These are phyloP conservation scores for Lingula anatina DNA, from an alignment of 2,888 invertebrate species.

Conservation along the genomic window DNA sequence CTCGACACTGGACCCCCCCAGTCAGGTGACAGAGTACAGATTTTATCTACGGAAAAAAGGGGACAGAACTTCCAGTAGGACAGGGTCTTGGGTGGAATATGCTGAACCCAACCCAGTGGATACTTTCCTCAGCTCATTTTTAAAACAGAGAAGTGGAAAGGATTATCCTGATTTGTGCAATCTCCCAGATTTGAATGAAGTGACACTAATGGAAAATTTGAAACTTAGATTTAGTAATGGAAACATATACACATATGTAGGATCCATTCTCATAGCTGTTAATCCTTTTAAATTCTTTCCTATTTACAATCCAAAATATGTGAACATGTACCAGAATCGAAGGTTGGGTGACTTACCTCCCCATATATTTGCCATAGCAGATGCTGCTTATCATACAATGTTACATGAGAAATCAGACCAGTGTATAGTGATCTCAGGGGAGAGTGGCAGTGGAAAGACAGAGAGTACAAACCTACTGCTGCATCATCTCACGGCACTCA, in stretches of 20 bases:
- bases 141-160: constrained; percentile 78
- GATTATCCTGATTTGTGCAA: constrained; percentile 95
- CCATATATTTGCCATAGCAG: constrained; percentile 94
- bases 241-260: constrained; percentile 94
- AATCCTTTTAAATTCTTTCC: constrained; percentile 88
- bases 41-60: constrained; percentile 85
- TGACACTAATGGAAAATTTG: constrained; percentile 85
- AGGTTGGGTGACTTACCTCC: constrained; percentile 87
- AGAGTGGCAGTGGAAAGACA: constrained; percentile 93
- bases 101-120: constrained; percentile 56
- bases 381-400: constrained; percentile 92
- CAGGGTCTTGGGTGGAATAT: constrained; percentile 65
- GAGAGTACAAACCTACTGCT: constrained; percentile 93
- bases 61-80: constrained; percentile 44
- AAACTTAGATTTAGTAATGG: constrained; percentile 78
- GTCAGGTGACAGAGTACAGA: constrained; percentile 55
- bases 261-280: constrained; percentile 89
- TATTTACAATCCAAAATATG: constrained; percentile 96
- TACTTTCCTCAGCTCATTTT: constrained; percentile 85
- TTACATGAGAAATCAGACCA: constrained; percentile 82
- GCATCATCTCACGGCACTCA: constrained; percentile 89
- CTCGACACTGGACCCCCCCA: constrained; percentile 16
- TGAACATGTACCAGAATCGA: constrained; percentile 89
- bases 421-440: constrained; percentile 93
- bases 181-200: constrained; percentile 89